Evolutionary conservation across 2,888 invertebrate genomes (phyloP), one percentile per base, ranked within the genome.

Genomic region (Tortricodes alternella): DNA sequence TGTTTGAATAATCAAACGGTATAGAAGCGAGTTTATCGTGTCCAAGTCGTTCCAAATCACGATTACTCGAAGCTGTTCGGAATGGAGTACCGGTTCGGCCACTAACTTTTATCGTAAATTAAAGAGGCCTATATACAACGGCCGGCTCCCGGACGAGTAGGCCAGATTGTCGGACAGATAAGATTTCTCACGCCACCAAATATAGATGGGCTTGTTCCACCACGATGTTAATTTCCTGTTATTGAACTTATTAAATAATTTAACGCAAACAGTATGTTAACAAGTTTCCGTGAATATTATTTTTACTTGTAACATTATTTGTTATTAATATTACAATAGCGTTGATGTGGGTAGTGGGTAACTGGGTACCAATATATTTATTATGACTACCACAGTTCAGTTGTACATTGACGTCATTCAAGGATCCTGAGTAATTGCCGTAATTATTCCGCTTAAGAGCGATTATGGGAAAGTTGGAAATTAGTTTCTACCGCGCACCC

Each of bases 211-310:
- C 56, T 63, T 60, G 58, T 60, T 61, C 70, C 64, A 68, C 68
- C 65, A 70, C 67, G 71, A 74, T 76, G 73, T 74, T 70, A n/a
- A 73, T 77, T 79, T 78, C 79, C 79, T 79, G 78, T 76, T 77
- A 63, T 69, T 74, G 65, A 66, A 62, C 24, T 59, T 59, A 59
- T 59, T 58, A 62, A 53, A 66, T 63, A 66, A 57, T 32, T 39
- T 41, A 53, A 37, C 34, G n/a, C 19, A 66, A 62, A 62, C 65
- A 66, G 63, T 66, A 65, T 62, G 34, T 34, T 11, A 67, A 73
- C 70, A 58, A 61, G 70, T 73, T 72, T 67, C 60, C 51, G 60
- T 56, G 53, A 65, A 64, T 61, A 58, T 64, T 51, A 57, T 64
- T 76, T 72, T 76, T 73, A 68, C 70, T 68, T 60, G 46, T 64